A percentile compares a stretch with the other conserved stretches of the same genome.
Evolutionary conservation across 1,140 invertebrate species (phyloP).

Genomic region (Dreissena polymorpha): DNA sequence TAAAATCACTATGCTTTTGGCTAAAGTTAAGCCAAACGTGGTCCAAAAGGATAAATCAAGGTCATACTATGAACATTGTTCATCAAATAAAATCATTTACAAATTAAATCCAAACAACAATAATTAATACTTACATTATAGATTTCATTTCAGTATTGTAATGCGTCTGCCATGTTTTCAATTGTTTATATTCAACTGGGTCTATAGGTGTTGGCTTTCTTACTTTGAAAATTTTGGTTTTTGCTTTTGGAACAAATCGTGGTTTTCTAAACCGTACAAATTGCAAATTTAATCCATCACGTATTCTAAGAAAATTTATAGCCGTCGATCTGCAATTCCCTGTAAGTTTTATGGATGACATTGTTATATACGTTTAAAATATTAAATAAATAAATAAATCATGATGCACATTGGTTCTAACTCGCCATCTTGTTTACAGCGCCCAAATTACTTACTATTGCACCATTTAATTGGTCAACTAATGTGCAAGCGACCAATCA

Average conservation of each 20-base stretch:
- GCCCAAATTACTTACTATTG: too few species aligned
- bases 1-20: too few species aligned
- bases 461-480: too few species aligned
- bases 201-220: constrained; percentile 65
- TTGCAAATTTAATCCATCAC: neutral
- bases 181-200: constrained; percentile 56
- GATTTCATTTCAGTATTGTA: constrained; percentile 62
- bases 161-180: constrained; percentile 44
- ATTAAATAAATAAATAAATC: too few species aligned
- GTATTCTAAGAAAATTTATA: too few species aligned
- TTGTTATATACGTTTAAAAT: too few species aligned
- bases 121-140: constrained; percentile 53
- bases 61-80: neutral
- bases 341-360: too few species aligned
- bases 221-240: constrained; percentile 67
- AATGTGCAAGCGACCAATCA: too few species aligned
- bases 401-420: too few species aligned
- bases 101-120: neutral
- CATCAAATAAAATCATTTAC: neutral
- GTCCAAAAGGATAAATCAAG: neutral
- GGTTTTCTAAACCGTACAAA: constrained; percentile 65
- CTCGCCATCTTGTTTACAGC: too few species aligned
- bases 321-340: too few species aligned
- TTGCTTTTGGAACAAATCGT: constrained; percentile 62
- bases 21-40: neutral